Conservation (phyloP, 2,797 vertebrate genomes). For the Malurus splendens region DNA sequence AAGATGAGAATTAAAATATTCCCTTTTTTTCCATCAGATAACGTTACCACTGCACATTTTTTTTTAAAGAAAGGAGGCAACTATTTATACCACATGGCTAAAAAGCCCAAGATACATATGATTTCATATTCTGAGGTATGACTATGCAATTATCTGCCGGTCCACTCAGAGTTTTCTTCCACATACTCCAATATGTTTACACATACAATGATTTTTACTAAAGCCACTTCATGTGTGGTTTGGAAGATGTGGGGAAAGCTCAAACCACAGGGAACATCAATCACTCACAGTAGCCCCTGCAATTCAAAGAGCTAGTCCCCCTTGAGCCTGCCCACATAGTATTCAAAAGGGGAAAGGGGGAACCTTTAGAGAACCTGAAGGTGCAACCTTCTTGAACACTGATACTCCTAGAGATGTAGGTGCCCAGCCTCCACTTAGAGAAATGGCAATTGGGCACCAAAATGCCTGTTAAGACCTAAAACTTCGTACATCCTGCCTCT, state of each 20-base stretch:
- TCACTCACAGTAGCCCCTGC: not conserved
- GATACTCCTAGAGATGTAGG: not conserved
- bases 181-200: not conserved
- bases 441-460: accelerated
- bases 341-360: not conserved
- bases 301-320: not conserved
- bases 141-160: not conserved
- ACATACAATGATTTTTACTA: not conserved
- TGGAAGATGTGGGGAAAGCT: not conserved
- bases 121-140: not conserved
- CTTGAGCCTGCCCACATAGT: not conserved
- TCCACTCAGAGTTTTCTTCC: not conserved
- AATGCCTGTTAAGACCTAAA: not conserved
- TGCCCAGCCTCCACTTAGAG: accelerated
- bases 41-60: not conserved
- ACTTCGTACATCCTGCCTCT: not conserved
- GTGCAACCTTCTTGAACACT: not conserved
- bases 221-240: not conserved
- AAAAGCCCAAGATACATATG: not conserved
- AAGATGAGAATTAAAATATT: not conserved
- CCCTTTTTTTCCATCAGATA: not conserved
- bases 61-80: not conserved
- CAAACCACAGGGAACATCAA: not conserved
- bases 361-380: not conserved
- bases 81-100: not conserved